Base-by-base conservation (phyloP, 2,113 vertebrate species). In the Heliornis fulica region DNA sequence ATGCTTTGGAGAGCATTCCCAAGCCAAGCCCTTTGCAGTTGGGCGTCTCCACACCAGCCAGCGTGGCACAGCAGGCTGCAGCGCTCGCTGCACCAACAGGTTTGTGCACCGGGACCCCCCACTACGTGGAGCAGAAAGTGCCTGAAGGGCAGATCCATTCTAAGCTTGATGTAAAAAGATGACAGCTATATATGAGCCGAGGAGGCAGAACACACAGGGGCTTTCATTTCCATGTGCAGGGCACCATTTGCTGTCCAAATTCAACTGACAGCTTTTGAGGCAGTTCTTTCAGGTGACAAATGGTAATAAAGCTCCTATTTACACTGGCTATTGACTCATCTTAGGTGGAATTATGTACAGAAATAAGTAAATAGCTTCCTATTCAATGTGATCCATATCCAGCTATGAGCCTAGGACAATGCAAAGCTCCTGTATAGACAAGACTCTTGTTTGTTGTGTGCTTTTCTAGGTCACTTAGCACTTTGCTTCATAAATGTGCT, bases 321-420 rank as follows among this genome's bases (percentile, higher is more conserved):
- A 93, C 95, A 53, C 51, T 97, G 96, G 82, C 78, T 98, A 90
- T 97, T 98, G 98, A 98, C 97, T 98, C 98, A 96, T 97, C 95
- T 97, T 96, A 97, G 97, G 97, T 97, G 95, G 97, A 98, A 98
- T 97, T 98, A 97, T 96, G 96, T 97, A 97, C 95, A 66, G 96
- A 98, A 97, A 97, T 98, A 97, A 98, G 97, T 97, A 97, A 98
- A 96, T 87, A 96, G 95, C 94, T 97, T 92, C 87, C 95, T 93
- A 87, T 96, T 97, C 91, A 96, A 28, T 10, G 85, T 38, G 96
- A 86, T 96, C 93, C 86, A 82, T 84, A 96, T 57, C 60, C 87
- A 96, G 92, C 96, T 92, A 70, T 70, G 93, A 87, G 50, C 78
- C 38, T 5, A 76, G 89, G 79, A 95, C 94, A 97, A 97, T 83